Base-by-base conservation (phyloP, 2,888 invertebrate genomes). In the Drosophila austrosaltans region DNA sequence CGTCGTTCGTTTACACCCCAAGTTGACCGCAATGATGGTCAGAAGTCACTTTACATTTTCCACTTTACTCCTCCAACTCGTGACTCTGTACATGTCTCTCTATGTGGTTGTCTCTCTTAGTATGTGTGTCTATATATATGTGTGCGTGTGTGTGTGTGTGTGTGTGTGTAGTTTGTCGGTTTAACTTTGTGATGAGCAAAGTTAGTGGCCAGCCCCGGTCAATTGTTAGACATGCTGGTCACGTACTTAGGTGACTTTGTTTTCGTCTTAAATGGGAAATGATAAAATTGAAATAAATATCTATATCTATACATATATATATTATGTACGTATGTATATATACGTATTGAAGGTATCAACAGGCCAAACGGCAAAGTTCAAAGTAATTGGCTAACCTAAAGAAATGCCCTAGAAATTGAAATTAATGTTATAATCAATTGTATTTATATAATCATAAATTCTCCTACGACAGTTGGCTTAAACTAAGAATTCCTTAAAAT, bases 231-330 rank as follows among this genome's bases (percentile, higher is more conserved):
- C 70, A 88, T 86, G 82, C 79, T 56, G 72, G 75, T 86, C 90
- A 90, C 89, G 89, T 89, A 77, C 77, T 63, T 81, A 69, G 77
- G 78, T 89, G 76, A 83, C 82, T 78, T 85, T 83, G 77, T 85
- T 90, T 82, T 84, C 83, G 90, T 85, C 83, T 87, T 87, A 87
- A 87, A 87, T 82, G 74, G 77, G 83, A 89, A 89, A 82, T 84
- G 85, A 82, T 89, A 85, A 83, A 89, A 89, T 87, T 85, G 86
- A 89, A 87, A 75, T 69, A 77, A 66, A 69, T 72, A 68, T 65
- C 57, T 71, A 68, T 61, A 71, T 53, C 53, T 53, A 57, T 58
- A 53, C 60, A 56, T 40, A 30, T 44, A 42, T 58, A 57, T 62
- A 69, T 16, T 5, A 30, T 25, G 10, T 6, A 42, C 25, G 57